phyloP scores from a whole-genome alignment of 2,113 vertebrate species.

The Spheniscus mendiculus region DNA sequence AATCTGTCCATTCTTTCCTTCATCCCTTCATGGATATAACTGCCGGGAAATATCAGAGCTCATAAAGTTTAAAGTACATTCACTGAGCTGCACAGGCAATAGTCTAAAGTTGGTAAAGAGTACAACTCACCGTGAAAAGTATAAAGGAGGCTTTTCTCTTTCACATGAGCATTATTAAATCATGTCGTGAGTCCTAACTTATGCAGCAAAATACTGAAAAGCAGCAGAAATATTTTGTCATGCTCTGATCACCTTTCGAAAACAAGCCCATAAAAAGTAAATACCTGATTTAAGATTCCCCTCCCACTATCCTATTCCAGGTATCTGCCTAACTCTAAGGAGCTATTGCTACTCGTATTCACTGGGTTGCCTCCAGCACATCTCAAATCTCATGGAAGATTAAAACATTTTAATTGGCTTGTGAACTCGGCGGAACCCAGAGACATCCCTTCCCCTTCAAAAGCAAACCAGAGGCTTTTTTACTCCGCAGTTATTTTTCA shows the following conservation, averaged over 20 bases:
- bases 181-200: constrained; percentile 34
- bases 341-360: not conserved
- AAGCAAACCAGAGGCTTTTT: constrained; percentile 4
- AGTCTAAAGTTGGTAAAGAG: constrained; percentile 69
- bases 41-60: constrained; percentile 68
- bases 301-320: not conserved
- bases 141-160: constrained; percentile 50
- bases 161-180: constrained; percentile 46
- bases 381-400: not conserved
- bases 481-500: not conserved
- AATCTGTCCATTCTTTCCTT: constrained; percentile 57
- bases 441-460: not conserved
- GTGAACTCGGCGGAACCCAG: constrained; percentile 3
- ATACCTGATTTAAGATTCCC: constrained; percentile 42
- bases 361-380: not conserved
- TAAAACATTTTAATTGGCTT: constrained; percentile 11
- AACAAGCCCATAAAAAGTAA: constrained; percentile 57
- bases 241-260: constrained; percentile 64
- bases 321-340: not conserved
- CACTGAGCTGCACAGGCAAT: constrained; percentile 78
- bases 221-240: constrained; percentile 70
- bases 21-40: constrained; percentile 64
- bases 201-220: constrained; percentile 71
- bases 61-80: constrained; percentile 77
- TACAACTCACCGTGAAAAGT: constrained; percentile 57